These are phyloP conservation scores for Balaeniceps rex DNA, from an alignment of 2,113 vertebrate species.

Conservation along the genomic window DNA sequence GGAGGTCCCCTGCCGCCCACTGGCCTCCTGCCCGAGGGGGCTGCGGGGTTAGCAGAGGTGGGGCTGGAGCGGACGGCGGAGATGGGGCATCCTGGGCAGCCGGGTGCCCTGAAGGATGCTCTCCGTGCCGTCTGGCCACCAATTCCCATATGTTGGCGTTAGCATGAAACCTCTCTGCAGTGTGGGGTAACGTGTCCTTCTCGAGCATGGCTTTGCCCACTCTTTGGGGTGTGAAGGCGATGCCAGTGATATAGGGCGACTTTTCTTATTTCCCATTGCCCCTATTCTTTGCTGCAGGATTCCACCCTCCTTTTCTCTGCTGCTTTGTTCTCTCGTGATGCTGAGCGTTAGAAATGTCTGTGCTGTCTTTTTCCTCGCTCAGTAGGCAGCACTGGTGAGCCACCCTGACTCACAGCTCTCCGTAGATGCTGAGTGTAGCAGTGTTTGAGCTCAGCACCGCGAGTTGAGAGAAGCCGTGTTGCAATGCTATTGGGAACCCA, in stretches of 20 bases:
- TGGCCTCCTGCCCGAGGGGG: neutral
- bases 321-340: neutral
- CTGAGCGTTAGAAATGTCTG: neutral
- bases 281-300: neutral
- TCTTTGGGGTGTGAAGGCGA: neutral
- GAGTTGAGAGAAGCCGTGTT: neutral
- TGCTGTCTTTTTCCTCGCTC: neutral
- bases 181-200: accelerated
- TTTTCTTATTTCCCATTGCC: neutral
- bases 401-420: neutral
- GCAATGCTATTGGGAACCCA: neutral
- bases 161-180: neutral
- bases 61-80: neutral
- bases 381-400: neutral
- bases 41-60: neutral
- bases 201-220: accelerated
- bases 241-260: neutral
- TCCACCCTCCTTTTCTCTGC: neutral
- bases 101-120: neutral
- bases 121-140: accelerated
- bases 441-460: accelerated
- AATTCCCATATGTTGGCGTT: neutral
- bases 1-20: neutral
- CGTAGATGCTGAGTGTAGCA: neutral
- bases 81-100: neutral